Evolutionary conservation across 2,888 invertebrate species (phyloP), one percentile per base, ranked within the genome.

Genomic region (Caradrina kadenii): DNA sequence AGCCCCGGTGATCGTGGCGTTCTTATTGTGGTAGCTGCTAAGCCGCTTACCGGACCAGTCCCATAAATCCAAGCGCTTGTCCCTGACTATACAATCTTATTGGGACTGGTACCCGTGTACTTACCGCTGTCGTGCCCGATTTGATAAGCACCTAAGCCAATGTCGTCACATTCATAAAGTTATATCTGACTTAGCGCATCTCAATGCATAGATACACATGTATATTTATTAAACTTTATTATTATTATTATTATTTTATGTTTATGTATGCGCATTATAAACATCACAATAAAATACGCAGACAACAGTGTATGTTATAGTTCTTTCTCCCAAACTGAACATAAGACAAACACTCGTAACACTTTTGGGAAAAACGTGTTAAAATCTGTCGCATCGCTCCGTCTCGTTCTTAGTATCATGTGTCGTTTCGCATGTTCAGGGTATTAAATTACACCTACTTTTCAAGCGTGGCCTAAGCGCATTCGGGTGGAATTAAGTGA

Each of bases 41-140:
- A 94, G 94, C 95, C 91, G 92, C 93, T 93, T 93, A 92, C 91
- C 86, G 85, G 85, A 88, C 91, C 90, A 88, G 89, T 89, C 89
- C 88, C 89, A 89, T 93, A 94, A 94, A 94, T 91, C 91, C 88
- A 86, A 80, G 69, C 76, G 74, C 79, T 70, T 77, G 71, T 79
- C 80, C 69, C 72, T 69, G 52, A 52, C 65, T 80, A 67, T 69
- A 76, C 79, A 79, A 72, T 69, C 56, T 64, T 69, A 77, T 52
- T 70, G 60, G 72, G 59, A 65, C 22, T 39, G 63, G 69, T 59
- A 70, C 45, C 70, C 56, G 48, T 64, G 69, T 72, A 80, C 55
- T 67, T 49, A 49, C 63, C 49, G 64, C 56, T 65, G 68, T 71
- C 70, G 71, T 67, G 65, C 66, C 76, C 71, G 52, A 69, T 76